Percentiles rank a stretch among this genome's conserved stretches.
These are phyloP conservation scores for Notechis scutatus DNA, from an alignment of 2,113 vertebrate species.

Conservation along the genomic window DNA sequence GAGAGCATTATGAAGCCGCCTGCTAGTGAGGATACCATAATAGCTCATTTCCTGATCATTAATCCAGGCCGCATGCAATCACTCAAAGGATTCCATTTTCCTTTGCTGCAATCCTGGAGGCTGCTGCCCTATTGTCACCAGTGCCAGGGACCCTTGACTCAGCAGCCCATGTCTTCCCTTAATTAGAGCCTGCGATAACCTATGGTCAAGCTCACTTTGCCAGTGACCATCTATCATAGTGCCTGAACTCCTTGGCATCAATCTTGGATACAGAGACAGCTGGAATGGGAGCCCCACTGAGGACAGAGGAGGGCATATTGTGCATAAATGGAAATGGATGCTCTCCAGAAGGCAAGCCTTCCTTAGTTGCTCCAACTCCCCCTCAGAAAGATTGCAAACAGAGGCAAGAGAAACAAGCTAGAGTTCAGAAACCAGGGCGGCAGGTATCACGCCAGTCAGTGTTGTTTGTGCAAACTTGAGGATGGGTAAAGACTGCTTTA, in stretches of 20 bases:
- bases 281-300: constrained; percentile 50
- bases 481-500: background rate
- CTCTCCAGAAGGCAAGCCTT: constrained; percentile 24
- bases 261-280: constrained; percentile 75
- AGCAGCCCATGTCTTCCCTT: constrained; percentile 71
- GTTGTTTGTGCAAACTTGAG: background rate
- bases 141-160: constrained; percentile 64
- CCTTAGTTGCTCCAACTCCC: background rate
- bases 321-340: constrained; percentile 66
- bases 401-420: background rate
- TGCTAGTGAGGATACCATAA: constrained; percentile 61
- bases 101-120: constrained; percentile 63
- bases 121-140: constrained; percentile 72
- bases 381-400: background rate
- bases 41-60: constrained; percentile 75
- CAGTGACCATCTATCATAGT: constrained; percentile 73
- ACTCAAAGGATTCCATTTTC: constrained; percentile 70
- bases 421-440: background rate
- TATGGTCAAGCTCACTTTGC: constrained; percentile 70
- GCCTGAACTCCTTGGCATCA: constrained; percentile 67
- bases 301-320: constrained; percentile 67
- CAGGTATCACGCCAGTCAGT: background rate
- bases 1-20: constrained; percentile 61
- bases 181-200: constrained; percentile 71
- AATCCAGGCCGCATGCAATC: constrained; percentile 73